Conservation (phyloP, 2,888 invertebrate species). For the Caenorhabditis imperialis region DNA sequence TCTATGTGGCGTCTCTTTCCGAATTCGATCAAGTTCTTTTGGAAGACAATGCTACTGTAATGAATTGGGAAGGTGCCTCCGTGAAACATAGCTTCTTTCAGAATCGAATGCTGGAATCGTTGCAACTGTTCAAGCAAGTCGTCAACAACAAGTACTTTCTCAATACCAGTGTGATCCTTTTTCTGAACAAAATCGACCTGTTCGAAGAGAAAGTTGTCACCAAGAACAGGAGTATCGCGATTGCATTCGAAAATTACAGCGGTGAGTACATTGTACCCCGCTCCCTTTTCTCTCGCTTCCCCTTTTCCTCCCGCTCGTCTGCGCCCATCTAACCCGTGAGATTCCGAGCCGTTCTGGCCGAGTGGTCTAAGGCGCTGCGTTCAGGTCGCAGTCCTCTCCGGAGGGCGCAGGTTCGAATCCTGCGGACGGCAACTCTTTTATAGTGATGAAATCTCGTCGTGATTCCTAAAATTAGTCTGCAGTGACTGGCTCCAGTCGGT, state of each 20-base stretch:
- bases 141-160: constrained; percentile 99
- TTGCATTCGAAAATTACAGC: constrained; percentile 69
- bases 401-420: constrained; percentile 73
- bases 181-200: constrained; percentile 82
- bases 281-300: background rate
- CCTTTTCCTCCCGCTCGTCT: background rate
- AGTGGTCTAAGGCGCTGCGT: constrained; percentile 83
- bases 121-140: constrained; percentile 98
- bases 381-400: constrained; percentile 85
- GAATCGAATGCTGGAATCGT: constrained; percentile 99
- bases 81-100: no score
- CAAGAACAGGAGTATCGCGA: constrained; percentile 60
- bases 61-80: no score
- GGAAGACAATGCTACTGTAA: constrained; percentile 98
- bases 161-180: constrained; percentile 87
- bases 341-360: no score
- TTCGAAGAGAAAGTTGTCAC: constrained; percentile 70
- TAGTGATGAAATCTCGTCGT: no score
- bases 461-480: no score
- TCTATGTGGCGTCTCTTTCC: constrained; percentile 98
- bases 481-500: no score
- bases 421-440: constrained; percentile 49
- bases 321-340: no score
- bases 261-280: constrained; percentile 44
- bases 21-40: constrained; percentile 99